Percentiles rank a stretch among this genome's conserved stretches.
These are phyloP conservation scores for Poeciliopsis presidionis DNA, from an alignment of 2,797 vertebrate genomes.

Conservation along the genomic window DNA sequence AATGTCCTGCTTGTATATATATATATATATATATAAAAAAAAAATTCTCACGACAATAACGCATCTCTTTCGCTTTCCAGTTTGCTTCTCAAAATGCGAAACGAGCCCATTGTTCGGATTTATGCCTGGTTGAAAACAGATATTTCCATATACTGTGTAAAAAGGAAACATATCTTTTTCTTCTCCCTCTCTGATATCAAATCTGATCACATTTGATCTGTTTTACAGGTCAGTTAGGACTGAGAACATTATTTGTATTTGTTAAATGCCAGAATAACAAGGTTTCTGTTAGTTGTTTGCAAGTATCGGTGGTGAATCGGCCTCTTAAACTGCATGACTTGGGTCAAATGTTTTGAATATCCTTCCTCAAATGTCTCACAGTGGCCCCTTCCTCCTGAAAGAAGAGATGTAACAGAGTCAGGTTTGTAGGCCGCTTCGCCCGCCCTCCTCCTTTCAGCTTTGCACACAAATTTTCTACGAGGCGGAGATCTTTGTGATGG, in stretches of 20 bases:
- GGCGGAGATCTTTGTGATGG: not conserved
- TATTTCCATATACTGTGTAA: not conserved
- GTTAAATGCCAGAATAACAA: not conserved
- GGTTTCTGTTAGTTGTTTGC: not conserved
- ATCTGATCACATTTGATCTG: not conserved
- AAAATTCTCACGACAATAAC: conserved; percentile 35
- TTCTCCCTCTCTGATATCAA: not conserved
- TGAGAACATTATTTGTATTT: not conserved
- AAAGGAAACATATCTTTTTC: not conserved
- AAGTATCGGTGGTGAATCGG: not conserved
- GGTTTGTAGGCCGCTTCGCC: not conserved
- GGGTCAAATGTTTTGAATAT: not conserved
- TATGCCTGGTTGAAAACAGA: not conserved
- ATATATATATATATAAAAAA: too few species aligned
- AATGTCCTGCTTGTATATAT: conserved; percentile 35
- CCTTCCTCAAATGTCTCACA: not conserved
- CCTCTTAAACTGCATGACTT: not conserved
- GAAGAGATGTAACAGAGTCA: not conserved
- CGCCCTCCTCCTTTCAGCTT: not conserved
- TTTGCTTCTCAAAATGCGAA: conserved; percentile 4
- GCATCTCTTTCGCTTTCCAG: conserved; percentile 25
- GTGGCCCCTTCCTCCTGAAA: not conserved
- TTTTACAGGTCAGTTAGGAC: not conserved
- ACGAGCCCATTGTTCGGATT: not conserved
- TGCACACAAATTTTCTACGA: conserved; percentile 1